These are phyloP conservation scores for Myocastor coypus DNA, from an alignment of 2,113 vertebrate genomes.

Conservation along the genomic window DNA sequence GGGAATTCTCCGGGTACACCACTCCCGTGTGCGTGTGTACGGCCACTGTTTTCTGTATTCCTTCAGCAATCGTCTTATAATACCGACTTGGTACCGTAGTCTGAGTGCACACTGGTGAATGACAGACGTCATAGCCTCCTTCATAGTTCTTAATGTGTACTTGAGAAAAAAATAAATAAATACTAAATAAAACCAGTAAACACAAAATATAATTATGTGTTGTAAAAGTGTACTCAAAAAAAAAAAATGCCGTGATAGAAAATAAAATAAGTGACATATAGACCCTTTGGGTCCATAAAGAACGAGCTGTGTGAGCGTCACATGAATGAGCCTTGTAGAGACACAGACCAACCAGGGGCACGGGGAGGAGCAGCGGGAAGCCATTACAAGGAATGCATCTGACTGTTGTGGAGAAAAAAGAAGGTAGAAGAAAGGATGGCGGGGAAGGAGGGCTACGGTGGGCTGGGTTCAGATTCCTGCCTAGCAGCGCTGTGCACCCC, in stretches of 20 bases:
- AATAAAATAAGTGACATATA: background rate
- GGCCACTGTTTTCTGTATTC: background rate
- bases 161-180: background rate
- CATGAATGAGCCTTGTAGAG: background rate
- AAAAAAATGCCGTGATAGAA: background rate
- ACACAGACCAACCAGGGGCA: too few relatives aligned
- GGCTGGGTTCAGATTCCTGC: background rate
- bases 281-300: background rate
- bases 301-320: background rate
- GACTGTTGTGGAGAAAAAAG: background rate
- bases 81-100: background rate
- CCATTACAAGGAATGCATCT: background rate
- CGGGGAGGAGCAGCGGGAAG: background rate
- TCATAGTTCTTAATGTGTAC: background rate
- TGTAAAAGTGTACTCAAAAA: background rate
- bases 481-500: background rate
- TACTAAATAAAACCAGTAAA: background rate
- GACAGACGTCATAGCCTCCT: background rate
- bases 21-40: background rate
- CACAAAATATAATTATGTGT: background rate
- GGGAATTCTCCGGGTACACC: background rate
- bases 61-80: background rate
- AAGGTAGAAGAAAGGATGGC: background rate
- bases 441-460: rapidly evolving
- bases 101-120: background rate